Conservation (phyloP, 1,140 invertebrate species). For the Drosophila paulistorum region DNA sequence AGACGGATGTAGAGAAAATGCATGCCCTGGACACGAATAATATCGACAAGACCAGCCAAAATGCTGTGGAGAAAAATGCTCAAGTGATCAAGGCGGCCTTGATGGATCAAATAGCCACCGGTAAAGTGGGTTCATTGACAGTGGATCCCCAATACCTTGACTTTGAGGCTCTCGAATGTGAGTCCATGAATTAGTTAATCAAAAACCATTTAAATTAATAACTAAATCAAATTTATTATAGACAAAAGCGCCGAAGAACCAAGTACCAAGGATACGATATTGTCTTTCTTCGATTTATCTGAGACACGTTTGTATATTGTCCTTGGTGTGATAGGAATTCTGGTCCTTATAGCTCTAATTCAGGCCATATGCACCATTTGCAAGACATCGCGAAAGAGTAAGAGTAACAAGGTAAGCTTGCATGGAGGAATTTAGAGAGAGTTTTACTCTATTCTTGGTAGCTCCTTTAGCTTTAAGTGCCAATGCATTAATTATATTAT, state of each 20-base stretch:
- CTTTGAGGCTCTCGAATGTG: constrained; percentile 87
- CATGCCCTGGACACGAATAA: constrained; percentile 82
- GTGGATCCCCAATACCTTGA: constrained; percentile 91
- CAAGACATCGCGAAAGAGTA: constrained; percentile 86
- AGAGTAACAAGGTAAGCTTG: constrained; percentile 85
- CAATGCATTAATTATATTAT: constrained; percentile 12
- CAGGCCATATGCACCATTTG: constrained; percentile 94
- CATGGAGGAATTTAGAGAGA: background rate
- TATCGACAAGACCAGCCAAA: constrained; percentile 69
- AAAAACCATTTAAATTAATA: too few species aligned
- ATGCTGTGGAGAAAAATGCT: constrained; percentile 80
- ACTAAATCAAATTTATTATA: constrained; percentile 9
- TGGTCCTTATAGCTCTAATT: constrained; percentile 90
- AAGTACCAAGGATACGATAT: constrained; percentile 71
- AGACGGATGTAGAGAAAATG: constrained; percentile 86
- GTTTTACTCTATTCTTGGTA: background rate
- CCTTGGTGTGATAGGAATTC: constrained; percentile 90
- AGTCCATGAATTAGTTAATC: constrained; percentile 42
- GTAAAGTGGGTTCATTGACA: constrained; percentile 89
- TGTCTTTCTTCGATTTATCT: constrained; percentile 85
- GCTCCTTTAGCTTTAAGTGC: constrained; percentile 2
- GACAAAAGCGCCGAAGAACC: constrained; percentile 61
- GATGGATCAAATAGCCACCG: constrained; percentile 87
- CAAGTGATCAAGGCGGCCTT: constrained; percentile 85
- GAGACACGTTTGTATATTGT: constrained; percentile 92